A percentile compares a stretch with the other conserved stretches of the same genome.
phyloP scores from a whole-genome alignment of 2,113 vertebrate species.

The Chaetura pelagica region DNA sequence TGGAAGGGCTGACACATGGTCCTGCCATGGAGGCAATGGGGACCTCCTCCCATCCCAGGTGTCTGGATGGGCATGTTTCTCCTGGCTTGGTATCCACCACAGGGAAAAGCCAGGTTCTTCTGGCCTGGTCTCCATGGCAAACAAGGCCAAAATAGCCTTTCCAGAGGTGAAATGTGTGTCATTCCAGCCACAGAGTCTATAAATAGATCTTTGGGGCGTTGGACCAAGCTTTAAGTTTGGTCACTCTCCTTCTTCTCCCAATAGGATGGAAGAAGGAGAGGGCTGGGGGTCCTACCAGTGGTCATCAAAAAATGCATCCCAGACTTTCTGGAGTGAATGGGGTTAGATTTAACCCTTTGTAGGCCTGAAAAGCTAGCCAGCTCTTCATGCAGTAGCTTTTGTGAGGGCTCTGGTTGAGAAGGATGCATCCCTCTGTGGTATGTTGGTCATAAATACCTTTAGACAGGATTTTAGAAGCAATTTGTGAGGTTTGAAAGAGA shows the following conservation, averaged over 20 bases:
- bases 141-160: neutral
- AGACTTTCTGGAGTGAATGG: neutral
- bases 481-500: slow-evolving; percentile 31
- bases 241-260: neutral
- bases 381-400: neutral
- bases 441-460: slow-evolving; percentile 26
- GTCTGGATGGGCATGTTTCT: neutral
- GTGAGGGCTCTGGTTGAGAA: neutral
- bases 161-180: neutral
- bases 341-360: neutral
- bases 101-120: neutral
- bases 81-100: neutral
- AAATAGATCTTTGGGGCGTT: neutral
- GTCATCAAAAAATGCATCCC: neutral
- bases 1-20: neutral
- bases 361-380: neutral
- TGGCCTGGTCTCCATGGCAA: neutral
- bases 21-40: neutral
- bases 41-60: neutral
- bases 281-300: neutral
- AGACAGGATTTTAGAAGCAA: neutral
- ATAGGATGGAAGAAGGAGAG: neutral
- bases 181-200: neutral
- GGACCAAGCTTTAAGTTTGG: neutral
- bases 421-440: neutral